These are phyloP conservation scores for Pipra filicauda DNA, from an alignment of 2,113 vertebrate genomes.

Conservation along the genomic window DNA sequence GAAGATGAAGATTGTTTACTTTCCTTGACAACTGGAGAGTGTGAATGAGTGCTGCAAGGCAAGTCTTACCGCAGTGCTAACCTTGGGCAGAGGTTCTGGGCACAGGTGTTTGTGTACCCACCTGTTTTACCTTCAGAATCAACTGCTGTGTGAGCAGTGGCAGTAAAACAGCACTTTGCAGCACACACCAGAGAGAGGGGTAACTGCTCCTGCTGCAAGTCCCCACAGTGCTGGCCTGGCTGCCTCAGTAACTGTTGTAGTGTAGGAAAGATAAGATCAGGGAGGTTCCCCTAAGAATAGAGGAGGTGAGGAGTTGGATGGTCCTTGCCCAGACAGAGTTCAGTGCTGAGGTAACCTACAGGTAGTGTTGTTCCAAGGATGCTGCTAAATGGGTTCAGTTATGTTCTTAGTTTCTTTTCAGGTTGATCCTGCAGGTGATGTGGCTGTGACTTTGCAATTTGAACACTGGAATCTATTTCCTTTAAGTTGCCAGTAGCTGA, in stretches of 20 bases:
- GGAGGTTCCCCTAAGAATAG: not conserved
- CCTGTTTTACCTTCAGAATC: not conserved
- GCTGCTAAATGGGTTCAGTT: not conserved
- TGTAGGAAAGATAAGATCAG: not conserved
- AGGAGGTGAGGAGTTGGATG: not conserved
- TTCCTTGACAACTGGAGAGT: conserved; percentile 29
- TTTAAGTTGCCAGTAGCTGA: not conserved
- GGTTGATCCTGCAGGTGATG: not conserved
- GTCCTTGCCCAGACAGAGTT: not conserved
- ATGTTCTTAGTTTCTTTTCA: not conserved
- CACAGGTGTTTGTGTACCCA: not conserved
- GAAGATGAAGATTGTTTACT: conserved; percentile 60
- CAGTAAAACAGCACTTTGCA: not conserved
- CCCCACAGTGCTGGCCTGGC: not conserved
- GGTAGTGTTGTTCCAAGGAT: not conserved
- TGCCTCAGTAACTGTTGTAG: not conserved
- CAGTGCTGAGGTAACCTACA: not conserved
- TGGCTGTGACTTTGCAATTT: not conserved
- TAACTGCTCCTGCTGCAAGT: not conserved
- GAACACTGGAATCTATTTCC: not conserved
- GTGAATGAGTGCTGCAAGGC: not conserved
- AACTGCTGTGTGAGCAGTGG: not conserved
- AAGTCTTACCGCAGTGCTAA: not conserved
- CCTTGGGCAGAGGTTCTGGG: not conserved
- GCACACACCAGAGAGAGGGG: not conserved